Conservation (phyloP, 2,888 invertebrate species). For the Ochlodes sylvanus region DNA sequence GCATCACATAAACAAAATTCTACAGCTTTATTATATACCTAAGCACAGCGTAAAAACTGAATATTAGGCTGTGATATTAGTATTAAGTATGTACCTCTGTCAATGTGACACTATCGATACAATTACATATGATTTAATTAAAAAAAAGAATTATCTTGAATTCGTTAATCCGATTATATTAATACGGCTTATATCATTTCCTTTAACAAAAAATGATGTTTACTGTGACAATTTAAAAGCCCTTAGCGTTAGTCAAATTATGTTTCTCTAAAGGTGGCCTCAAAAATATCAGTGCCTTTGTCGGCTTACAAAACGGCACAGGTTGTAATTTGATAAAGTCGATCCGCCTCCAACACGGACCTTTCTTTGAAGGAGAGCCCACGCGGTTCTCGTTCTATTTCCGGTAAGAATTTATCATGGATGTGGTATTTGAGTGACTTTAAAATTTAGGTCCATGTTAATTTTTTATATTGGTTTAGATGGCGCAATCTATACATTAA, state of each 20-base stretch:
- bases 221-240: conserved; percentile 32
- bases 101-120: no score
- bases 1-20: no score
- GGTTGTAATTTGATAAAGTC: conserved; percentile 84
- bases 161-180: background rate
- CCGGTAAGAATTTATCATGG: conserved; percentile 40
- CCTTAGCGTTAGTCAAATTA: conserved; percentile 33
- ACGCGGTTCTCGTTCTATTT: conserved; percentile 68
- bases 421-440: conserved; percentile 30
- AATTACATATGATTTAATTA: background rate
- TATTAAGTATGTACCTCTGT: no score
- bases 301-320: conserved; percentile 80
- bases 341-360: conserved; percentile 78
- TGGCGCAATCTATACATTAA: no score
- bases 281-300: conserved; percentile 70
- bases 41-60: no score
- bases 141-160: background rate
- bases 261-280: conserved; percentile 56
- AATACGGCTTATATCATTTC: conserved; percentile 11
- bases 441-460: no score
- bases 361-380: conserved; percentile 77
- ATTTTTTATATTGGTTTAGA: no score
- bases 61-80: no score
- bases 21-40: no score
- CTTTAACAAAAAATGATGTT: conserved; percentile 3